phyloP scores from a whole-genome alignment of 1,140 invertebrate genomes.

The Hermetia illucens region DNA sequence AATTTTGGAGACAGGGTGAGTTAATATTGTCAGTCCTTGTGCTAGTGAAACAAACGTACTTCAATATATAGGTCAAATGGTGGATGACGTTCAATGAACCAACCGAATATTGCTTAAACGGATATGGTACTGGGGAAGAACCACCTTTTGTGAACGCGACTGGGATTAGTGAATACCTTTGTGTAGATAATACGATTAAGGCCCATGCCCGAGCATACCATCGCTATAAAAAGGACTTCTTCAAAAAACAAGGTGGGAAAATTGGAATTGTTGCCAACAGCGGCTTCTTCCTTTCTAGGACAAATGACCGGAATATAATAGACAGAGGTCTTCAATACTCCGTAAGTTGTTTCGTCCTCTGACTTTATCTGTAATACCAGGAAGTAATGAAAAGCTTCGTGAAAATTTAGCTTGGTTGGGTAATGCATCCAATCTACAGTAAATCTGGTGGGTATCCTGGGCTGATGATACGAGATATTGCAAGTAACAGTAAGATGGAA shows the following conservation, averaged over 20 bases:
- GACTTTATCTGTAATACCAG: background rate
- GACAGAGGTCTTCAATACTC: constrained; percentile 34
- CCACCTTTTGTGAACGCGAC: constrained; percentile 29
- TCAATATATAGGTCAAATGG: background rate
- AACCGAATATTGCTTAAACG: constrained; percentile 34
- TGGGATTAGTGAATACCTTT: constrained; percentile 24
- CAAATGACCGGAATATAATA: constrained; percentile 21
- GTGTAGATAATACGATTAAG: constrained; percentile 33
- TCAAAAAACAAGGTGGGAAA: constrained; percentile 23
- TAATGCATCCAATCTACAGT: constrained; percentile 43
- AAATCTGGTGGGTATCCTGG: constrained; percentile 42
- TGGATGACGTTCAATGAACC: constrained; percentile 45
- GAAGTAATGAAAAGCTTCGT: background rate
- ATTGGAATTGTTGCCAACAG: constrained; percentile 36
- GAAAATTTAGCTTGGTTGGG: constrained; percentile 45
- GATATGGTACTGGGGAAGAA: constrained; percentile 38
- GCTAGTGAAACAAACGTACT: background rate
- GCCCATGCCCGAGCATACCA: constrained; percentile 37
- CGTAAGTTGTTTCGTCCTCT: constrained; percentile 27
- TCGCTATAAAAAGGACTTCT: constrained; percentile 33
- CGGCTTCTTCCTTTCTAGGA: constrained; percentile 33
- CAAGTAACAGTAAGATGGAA: constrained; percentile 35
- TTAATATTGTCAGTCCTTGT: too few relatives aligned
- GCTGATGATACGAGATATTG: constrained; percentile 38
- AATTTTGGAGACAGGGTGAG: constrained; percentile 36